phyloP scores from a whole-genome alignment of 2,888 invertebrate genomes.

The Druceiella hillmani region DNA sequence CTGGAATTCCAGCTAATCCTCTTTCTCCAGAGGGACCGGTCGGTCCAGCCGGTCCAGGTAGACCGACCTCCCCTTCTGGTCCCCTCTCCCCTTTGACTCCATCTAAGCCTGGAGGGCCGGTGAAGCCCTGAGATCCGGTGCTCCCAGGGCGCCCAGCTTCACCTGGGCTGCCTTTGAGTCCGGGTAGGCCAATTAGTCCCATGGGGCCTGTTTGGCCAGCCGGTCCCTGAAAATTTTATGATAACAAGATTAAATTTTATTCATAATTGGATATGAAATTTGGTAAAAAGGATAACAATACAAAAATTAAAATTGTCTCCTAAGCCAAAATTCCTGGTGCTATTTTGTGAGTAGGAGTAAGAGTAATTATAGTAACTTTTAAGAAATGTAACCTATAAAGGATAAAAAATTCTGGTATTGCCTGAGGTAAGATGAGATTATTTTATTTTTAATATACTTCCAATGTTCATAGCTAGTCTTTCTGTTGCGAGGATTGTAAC shows the following conservation, averaged over 20 bases:
- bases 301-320: too few species aligned
- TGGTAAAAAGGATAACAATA: too few species aligned
- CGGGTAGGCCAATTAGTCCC: slow-evolving; percentile 63
- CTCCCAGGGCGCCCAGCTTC: slow-evolving; percentile 65
- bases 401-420: too few species aligned
- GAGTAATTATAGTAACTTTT: too few species aligned
- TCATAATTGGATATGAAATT: not conserved
- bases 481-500: too few species aligned
- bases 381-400: too few species aligned
- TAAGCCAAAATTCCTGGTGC: too few species aligned
- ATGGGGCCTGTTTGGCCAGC: slow-evolving; percentile 63
- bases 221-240: slow-evolving; percentile 51
- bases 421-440: too few species aligned
- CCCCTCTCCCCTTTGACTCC: slow-evolving; percentile 73
- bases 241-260: not conserved
- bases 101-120: slow-evolving; percentile 66
- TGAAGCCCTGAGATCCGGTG: slow-evolving; percentile 61
- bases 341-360: too few species aligned
- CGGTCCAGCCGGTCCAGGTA: slow-evolving; percentile 63
- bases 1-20: slow-evolving; percentile 57
- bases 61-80: slow-evolving; percentile 62
- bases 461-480: too few species aligned
- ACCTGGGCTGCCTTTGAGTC: slow-evolving; percentile 65
- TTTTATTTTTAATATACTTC: too few species aligned
- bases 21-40: slow-evolving; percentile 65